Base-by-base conservation (phyloP, 1,140 invertebrate species). In the Frieseomelitta varia region DNA sequence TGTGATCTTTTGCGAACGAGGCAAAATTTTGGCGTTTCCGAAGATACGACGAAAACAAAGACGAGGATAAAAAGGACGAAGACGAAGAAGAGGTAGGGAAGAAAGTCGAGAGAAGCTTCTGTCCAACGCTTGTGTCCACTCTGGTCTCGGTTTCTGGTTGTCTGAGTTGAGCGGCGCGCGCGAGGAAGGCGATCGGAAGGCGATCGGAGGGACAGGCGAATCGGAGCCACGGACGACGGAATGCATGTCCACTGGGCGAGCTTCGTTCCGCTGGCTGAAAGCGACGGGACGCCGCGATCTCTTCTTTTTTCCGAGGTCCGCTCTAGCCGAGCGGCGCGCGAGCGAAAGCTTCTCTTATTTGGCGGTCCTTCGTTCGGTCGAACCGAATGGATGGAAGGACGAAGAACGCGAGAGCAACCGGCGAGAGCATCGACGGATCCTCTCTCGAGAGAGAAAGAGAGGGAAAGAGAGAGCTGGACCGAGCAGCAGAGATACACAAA, bases 291-390 rank as follows among this genome's bases (percentile, higher is more conserved):
- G 55, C 27, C 78, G 21, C 58, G 75, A 53, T 88, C 85, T 88
- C 65, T 84, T 88, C 72, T 86, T 77, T 83, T 88, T 89, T 88
- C 65, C 34, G 63, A 34, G 72, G 30, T 55, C 72, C 85, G 19
- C 61, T 81, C 71, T 63, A 67, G 39, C 61, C 61, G 55, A 69
- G 51, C 71, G 72, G 69, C 63, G 65, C 73, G 85, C 88, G 81
- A 86, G 85, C 85, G 80, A 86, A 89, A 81, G 80, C 39, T 84
- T 87, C 87, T 87, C 82, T 85, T 85, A 84, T 82, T 88, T 87
- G 85, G 81, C 82, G 85, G 77, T 73, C 81, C 84, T 24, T 4
- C 72, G 68, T 30, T n/a, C 30, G 77, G 68, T 30, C 67, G 76
- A 71, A 85, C 51, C 72, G 71, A 39, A 68, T 51, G 71, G 55